Conservation (phyloP, 1,140 invertebrate species). For the Chionoecetes opilio region DNA sequence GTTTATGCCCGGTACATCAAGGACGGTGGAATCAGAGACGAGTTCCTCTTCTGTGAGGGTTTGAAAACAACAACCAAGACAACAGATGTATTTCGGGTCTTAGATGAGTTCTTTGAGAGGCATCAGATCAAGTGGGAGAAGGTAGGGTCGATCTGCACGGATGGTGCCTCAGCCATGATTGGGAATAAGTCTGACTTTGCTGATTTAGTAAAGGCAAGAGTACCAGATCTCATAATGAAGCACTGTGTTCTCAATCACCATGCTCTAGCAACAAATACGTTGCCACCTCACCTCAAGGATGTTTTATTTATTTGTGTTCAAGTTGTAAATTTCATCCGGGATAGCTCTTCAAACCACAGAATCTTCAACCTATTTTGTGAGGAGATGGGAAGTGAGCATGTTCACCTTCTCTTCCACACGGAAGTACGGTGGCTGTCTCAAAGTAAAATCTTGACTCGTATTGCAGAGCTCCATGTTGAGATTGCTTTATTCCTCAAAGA, state of each 20-base stretch:
- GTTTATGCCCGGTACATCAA: neutral
- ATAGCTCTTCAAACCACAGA: neutral
- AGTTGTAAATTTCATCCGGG: conserved; percentile 21
- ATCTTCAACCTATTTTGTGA: neutral
- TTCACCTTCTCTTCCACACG: neutral
- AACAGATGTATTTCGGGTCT: conserved; percentile 32
- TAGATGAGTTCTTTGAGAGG: neutral
- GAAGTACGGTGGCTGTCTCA: neutral
- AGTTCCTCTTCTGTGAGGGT: neutral
- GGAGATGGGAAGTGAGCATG: neutral
- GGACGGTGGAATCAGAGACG: neutral
- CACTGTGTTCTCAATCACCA: neutral
- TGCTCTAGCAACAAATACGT: neutral
- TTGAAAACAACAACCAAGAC: neutral
- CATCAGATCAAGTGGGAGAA: conserved; percentile 48
- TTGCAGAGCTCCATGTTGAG: neutral
- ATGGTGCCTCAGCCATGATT: conserved; percentile 42
- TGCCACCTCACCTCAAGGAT: neutral
- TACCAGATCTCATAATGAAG: conserved; percentile 27
- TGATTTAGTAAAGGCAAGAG: neutral
- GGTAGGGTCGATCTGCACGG: conserved; percentile 24
- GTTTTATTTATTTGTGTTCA: neutral
- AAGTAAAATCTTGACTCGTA: neutral
- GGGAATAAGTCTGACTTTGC: neutral
- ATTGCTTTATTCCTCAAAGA: neutral